Evolutionary conservation across 2,888 invertebrate genomes (phyloP), one percentile per base, ranked within the genome.

Genomic region (Pseudolycoriella hygida): DNA sequence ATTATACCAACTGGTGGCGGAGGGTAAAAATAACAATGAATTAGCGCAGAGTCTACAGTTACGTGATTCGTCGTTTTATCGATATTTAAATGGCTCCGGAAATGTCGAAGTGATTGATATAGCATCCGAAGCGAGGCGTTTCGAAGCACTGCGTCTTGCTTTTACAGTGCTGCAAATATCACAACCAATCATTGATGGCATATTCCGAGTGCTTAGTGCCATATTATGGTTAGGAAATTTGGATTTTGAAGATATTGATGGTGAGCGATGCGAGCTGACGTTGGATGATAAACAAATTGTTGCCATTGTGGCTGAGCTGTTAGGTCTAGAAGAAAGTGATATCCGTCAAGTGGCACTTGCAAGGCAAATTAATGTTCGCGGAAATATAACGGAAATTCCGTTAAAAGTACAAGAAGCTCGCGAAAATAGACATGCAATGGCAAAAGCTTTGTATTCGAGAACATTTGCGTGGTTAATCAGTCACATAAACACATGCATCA

Each of bases 401-500:
- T 67, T 90, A 40, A 81, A 88, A 57, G 66, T 88, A 45, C 85
- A 82, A 58, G 89, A 90, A 72, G 89, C 90, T 1, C 73, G 79
- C 38, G 90, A 92, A 64, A 90, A 90, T 62, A 73, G 90, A 3
- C 88, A 92, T 68, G 87, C 90, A 1, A 90, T 90, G 90, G 83
- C 90, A 0, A 88, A 89, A 58, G 89, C 89, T 0, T 67, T 92
- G 0, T 92, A 92, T 64, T 81, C 89, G 1, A 72, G 88, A 49
- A 85, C 87, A 3, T 92, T 92, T 67, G 86, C 86, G 8, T 92
- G 90, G 90, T 73, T 92, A 17, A 87, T 92, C 14, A 81, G 84
- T 46, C 88, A 89, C 67, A 90, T 92, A 47, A 92, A 92, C 68
- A 84, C 80, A 47, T 89, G 89, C 55, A 88, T 87, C 38, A 86